Evolutionary conservation across 2,888 invertebrate species (phyloP), one percentile per base, ranked within the genome.

Genomic region (Philonicus albiceps): DNA sequence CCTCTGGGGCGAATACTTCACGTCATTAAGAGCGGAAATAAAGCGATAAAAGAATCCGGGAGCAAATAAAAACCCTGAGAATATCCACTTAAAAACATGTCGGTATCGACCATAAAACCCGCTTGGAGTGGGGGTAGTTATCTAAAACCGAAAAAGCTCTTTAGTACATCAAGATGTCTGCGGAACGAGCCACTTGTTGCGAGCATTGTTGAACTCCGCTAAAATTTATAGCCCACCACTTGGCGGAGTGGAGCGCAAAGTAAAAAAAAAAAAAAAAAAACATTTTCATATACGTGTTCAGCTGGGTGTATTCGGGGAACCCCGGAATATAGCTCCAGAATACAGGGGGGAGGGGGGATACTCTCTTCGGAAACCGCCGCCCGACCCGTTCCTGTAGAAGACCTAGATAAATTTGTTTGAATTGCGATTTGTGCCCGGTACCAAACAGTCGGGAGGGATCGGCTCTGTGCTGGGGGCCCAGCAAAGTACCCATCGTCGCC

Each of bases 131-230:
- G 72, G 73, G 80, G 85, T 86, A 78, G 72, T 86, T 86, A 86
- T 86, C 86, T 86, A 87, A 87, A 87, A 87, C 86, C 86, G 80
- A 87, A 87, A 88, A 87, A 87, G 87, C 87, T 87, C 87, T 87
- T 87, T 87, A 87, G 87, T 87, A 87, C 87, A 88, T 88, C 88
- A 88, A 87, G 88, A 88, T 88, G 86, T 88, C 86, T 86, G 87
- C 86, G 81, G 81, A 87, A 85, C 80, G 80, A 90, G 89, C 90
- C 91, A 91, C 91, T 91, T 91, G 92, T 91, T 91, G 91, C 91
- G 89, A 89, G 90, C 91, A 91, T 91, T 91, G 91, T 91, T 91
- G 91, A 91, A 91, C 90, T 91, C 90, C 90, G 90, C 90, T 90
- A 88, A 90, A 91, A 92, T 91, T 91, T 92, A 91, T 91, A 90